These are phyloP conservation scores for Mesochorus sp. DNA, from an alignment of 2,888 invertebrate genomes.

Conservation along the genomic window DNA sequence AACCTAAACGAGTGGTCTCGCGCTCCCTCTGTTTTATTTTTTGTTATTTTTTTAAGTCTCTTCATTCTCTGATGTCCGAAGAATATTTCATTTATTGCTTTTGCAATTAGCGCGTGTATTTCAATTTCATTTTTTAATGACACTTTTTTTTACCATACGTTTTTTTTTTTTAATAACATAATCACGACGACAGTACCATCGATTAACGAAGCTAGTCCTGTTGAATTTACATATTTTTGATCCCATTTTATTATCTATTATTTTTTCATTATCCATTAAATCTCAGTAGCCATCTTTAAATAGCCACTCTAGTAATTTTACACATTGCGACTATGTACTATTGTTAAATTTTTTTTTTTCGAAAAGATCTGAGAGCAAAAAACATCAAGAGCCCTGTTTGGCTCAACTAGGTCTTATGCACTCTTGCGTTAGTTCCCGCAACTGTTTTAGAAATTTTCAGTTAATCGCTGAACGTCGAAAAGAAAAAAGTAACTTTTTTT, in stretches of 20 bases:
- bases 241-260: neutral
- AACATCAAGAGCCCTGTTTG: slow-evolving; percentile 1
- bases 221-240: neutral
- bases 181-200: slow-evolving; percentile 2
- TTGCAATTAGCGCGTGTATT: too few relatives aligned
- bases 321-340: too few relatives aligned
- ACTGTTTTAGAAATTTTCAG: slow-evolving; percentile 79
- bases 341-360: neutral
- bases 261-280: neutral
- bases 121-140: neutral
- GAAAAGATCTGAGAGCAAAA: neutral
- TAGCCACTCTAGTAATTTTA: neutral
- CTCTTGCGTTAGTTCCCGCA: slow-evolving; percentile 80
- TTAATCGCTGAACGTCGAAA: slow-evolving; percentile 72
- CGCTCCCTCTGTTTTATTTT: slow-evolving; percentile 37
- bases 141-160: neutral
- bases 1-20: slow-evolving; percentile 62
- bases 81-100: slow-evolving; percentile 1
- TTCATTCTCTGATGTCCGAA: neutral
- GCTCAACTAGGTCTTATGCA: slow-evolving; percentile 69
- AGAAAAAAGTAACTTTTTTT: slow-evolving; percentile 58
- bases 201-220: slow-evolving; percentile 15
- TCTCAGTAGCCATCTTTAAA: neutral
- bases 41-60: neutral
- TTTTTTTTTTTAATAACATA: neutral